phyloP scores from a whole-genome alignment of 2,888 invertebrate species.

The Stomorhina lunata region DNA sequence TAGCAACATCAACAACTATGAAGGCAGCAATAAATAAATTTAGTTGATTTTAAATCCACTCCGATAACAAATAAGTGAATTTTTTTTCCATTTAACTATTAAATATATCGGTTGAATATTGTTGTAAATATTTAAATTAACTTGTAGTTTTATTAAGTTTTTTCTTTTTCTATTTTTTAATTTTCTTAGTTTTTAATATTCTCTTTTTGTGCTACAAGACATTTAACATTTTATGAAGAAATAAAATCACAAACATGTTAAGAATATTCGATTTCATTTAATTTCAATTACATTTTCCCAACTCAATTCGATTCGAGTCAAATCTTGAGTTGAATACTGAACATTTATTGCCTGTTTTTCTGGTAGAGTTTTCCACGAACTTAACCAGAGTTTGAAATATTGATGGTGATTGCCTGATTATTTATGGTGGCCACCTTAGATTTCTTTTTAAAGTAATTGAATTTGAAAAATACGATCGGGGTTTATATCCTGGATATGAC shows the following conservation, averaged over 20 bases:
- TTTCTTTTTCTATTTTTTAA: neutral
- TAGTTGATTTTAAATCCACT: neutral
- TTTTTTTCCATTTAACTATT: neutral
- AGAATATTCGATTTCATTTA: constrained; percentile 60
- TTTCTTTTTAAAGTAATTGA: neutral
- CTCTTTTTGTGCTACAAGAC: constrained; percentile 57
- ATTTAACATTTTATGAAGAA: constrained; percentile 66
- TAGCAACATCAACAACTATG: constrained; percentile 5
- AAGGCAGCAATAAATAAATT: constrained; percentile 35
- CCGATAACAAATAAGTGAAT: neutral
- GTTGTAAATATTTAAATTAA: constrained; percentile 50
- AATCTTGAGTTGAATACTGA: neutral
- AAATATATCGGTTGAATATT: constrained; percentile 10
- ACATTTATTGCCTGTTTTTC: neutral
- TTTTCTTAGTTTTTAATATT: constrained; percentile 54
- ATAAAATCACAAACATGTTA: constrained; percentile 62
- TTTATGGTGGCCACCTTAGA: constrained; percentile 63
- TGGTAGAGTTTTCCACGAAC: constrained; percentile 46
- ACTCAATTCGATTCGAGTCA: neutral
- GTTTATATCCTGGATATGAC: constrained; percentile 36
- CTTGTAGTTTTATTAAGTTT: constrained; percentile 36
- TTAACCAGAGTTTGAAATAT: constrained; percentile 54
- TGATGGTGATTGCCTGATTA: constrained; percentile 55
- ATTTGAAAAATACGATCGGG: neutral
- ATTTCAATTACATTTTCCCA: constrained; percentile 1